These are phyloP conservation scores for Phyllotreta striolata DNA, from an alignment of 2,888 invertebrate species.

Conservation along the genomic window DNA sequence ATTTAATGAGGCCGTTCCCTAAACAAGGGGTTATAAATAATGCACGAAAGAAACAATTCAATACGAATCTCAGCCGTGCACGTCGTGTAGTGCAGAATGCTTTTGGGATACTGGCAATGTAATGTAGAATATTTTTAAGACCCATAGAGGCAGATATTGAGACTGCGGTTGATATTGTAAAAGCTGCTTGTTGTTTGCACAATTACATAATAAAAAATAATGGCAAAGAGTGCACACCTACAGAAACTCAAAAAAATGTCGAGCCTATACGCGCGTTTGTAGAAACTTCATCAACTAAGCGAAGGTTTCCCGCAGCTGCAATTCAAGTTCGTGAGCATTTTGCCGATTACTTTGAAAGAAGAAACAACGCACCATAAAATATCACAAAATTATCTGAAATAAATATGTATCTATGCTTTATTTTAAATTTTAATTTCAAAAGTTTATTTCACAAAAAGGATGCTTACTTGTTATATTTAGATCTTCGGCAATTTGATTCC, in stretches of 20 bases:
- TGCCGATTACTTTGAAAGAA: not conserved
- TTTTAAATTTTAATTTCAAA: not conserved
- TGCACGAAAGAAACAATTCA: conserved; percentile 32
- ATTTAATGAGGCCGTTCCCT: conserved; percentile 37
- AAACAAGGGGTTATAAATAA: conserved; percentile 23
- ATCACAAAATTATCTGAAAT: not conserved
- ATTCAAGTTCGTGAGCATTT: conserved; percentile 1
- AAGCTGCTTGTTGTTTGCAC: conserved; percentile 42
- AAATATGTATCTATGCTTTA: not conserved
- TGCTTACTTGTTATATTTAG: not conserved
- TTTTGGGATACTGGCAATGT: conserved; percentile 41
- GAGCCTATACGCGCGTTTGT: not conserved
- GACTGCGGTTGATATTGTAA: conserved; percentile 35
- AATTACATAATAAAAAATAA: conserved; percentile 34
- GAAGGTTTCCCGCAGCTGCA: not conserved
- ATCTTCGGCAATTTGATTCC: not conserved
- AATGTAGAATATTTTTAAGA: conserved; percentile 31
- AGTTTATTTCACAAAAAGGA: not conserved
- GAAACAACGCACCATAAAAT: conserved; percentile 1
- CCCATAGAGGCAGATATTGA: conserved; percentile 41
- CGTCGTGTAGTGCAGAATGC: conserved; percentile 34
- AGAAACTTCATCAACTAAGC: not conserved
- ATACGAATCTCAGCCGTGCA: conserved; percentile 31
- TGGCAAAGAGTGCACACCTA: not conserved
- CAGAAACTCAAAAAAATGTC: not conserved